Percentiles rank a stretch among this genome's conserved stretches.
phyloP scores from a whole-genome alignment of 2,888 invertebrate species.

The Polydrusus tereticollis region DNA sequence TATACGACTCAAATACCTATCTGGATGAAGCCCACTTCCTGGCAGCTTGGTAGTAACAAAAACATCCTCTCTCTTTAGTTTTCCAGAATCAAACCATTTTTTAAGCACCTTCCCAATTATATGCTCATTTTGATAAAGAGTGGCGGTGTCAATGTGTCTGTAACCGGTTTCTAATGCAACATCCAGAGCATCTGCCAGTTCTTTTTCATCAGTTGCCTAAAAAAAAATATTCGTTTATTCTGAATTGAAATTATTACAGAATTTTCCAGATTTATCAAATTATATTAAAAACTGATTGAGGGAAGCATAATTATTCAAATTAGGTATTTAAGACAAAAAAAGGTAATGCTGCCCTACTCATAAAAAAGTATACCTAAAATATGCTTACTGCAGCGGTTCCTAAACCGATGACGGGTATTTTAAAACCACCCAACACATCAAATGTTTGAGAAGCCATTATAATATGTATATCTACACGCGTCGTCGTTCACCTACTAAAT shows the following conservation, averaged over 20 bases:
- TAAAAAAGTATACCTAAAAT: too few relatives aligned
- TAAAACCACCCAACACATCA: slow-evolving; percentile 69
- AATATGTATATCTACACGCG: too few relatives aligned
- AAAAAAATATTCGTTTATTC: neutral
- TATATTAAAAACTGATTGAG: too few relatives aligned
- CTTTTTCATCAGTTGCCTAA: slow-evolving; percentile 66
- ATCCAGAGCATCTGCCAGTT: slow-evolving; percentile 76
- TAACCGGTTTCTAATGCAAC: slow-evolving; percentile 81
- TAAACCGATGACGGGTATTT: slow-evolving; percentile 53
- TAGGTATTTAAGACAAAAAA: too few relatives aligned
- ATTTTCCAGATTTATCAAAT: too few relatives aligned
- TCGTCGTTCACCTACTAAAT: too few relatives aligned
- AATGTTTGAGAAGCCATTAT: neutral
- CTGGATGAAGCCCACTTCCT: slow-evolving; percentile 65
- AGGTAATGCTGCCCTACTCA: too few relatives aligned
- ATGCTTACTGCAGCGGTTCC: slow-evolving; percentile 54
- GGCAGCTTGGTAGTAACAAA: slow-evolving; percentile 87
- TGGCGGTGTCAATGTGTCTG: slow-evolving; percentile 84
- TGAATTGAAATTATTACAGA: too few relatives aligned
- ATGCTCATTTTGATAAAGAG: slow-evolving; percentile 81
- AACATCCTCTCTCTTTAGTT: slow-evolving; percentile 79
- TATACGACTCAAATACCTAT: slow-evolving; percentile 24
- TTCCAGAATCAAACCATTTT: slow-evolving; percentile 77
- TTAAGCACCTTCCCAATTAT: slow-evolving; percentile 79
- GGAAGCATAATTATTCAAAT: too few relatives aligned